These are phyloP conservation scores for Chiroxiphia lanceolata DNA, from an alignment of 2,797 vertebrate genomes.

Conservation along the genomic window DNA sequence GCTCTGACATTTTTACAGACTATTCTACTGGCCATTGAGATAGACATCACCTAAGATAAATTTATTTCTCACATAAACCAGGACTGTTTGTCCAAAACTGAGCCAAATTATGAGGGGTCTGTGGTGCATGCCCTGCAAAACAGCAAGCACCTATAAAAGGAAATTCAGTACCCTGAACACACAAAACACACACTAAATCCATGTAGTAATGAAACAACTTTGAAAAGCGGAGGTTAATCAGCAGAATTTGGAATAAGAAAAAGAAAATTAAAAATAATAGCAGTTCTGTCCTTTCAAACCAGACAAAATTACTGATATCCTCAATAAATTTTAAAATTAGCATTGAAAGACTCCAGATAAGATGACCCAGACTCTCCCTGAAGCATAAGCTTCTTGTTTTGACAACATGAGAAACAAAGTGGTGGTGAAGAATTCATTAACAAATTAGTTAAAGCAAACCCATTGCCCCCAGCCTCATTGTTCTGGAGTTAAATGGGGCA, in stretches of 20 bases:
- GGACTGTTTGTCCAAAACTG: neutral
- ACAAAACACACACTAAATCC: neutral
- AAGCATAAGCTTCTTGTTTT: slow-evolving; percentile 64
- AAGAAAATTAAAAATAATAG: neutral
- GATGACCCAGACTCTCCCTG: slow-evolving; percentile 17
- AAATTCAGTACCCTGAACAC: neutral
- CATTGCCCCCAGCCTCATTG: neutral
- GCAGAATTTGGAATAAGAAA: neutral
- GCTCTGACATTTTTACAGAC: neutral
- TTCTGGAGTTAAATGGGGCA: neutral
- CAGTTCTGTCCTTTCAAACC: slow-evolving; percentile 5
- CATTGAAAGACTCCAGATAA: slow-evolving; percentile 21
- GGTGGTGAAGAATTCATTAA: neutral
- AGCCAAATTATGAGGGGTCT: neutral
- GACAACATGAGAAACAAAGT: slow-evolving; percentile 50
- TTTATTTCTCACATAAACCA: neutral
- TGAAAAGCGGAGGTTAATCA: neutral
- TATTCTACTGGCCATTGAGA: neutral
- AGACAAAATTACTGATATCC: slow-evolving; percentile 19
- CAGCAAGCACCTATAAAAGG: neutral
- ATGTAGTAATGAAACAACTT: neutral
- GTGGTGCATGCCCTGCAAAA: neutral
- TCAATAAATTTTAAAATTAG: neutral
- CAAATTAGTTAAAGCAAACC: neutral
- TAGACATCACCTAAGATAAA: neutral